Conservation (phyloP, 2,888 invertebrate species). For the Doris montereyensis region DNA sequence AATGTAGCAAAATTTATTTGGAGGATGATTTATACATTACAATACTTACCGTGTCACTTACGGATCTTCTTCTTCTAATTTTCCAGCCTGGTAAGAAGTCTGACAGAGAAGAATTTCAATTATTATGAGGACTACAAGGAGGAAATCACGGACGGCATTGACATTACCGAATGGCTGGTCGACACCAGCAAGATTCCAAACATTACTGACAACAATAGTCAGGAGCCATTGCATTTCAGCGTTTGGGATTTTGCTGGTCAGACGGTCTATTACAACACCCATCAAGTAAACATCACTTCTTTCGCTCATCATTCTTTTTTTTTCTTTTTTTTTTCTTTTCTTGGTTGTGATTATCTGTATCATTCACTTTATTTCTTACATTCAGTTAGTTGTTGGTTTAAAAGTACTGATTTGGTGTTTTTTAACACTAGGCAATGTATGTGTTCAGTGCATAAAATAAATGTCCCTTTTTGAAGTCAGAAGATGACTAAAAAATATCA, state of each 20-base stretch:
- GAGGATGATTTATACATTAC: no score
- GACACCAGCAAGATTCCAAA: constrained; percentile 36
- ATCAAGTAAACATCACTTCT: constrained; percentile 61
- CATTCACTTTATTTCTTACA: no score
- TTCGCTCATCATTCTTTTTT: no score
- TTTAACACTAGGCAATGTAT: neutral
- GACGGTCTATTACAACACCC: constrained; percentile 72
- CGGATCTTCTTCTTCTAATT: no score
- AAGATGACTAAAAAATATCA: no score
- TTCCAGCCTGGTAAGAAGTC: constrained; percentile 62
- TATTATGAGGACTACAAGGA: constrained; percentile 55
- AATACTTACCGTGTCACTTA: no score
- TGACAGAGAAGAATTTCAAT: constrained; percentile 53
- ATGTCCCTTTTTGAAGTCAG: no score
- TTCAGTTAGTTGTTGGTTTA: no score
- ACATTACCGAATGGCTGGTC: constrained; percentile 69
- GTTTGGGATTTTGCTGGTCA: constrained; percentile 73
- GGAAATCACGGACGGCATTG: constrained; percentile 72
- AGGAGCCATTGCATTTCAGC: constrained; percentile 54
- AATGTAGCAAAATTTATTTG: no score
- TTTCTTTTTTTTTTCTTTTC: no score
- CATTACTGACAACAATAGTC: neutral
- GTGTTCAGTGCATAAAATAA: no score
- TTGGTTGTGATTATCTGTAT: neutral
- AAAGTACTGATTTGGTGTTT: neutral